Evolutionary conservation across 2,888 invertebrate genomes (phyloP), one percentile per base, ranked within the genome.

Genomic region (Amiota communis): DNA sequence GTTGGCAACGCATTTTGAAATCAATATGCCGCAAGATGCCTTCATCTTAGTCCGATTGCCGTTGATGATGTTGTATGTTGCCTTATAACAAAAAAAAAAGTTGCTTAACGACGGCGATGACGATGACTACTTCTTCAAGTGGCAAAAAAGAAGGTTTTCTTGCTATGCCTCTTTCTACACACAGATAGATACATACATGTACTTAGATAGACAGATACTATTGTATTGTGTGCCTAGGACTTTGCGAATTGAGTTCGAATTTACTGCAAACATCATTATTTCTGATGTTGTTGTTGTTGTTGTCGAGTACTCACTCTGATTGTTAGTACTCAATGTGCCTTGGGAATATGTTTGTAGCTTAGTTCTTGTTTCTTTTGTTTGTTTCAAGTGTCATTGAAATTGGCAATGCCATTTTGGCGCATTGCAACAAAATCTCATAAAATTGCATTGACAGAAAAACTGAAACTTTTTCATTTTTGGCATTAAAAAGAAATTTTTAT

Each of bases 261-360:
- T 84, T 80, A 83, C 85, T 76, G 72, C 78, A 79, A 73, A 76
- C 79, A 81, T 81, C 79, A 81, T 80, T 79, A 73, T 77, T 72
- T 71, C 75, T 71, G 64, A 76, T 69, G 65, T 72, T 71, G 64
- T 74, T 47, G 49, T 76, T 73, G 70, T 74, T 73, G 56, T 15
- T 76, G 74, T n/a, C 15, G 17, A 10, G 63, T 63, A 59, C 20
- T 59, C 17, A 59, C 9, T 57, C 3, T 13, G n/a, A 57, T 59
- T 59, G 59, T 59, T 15, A 59, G 59, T 36, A 36, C 0, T 59
- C 59, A 59, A 59, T 59, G 59, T 59, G 51, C 57, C 20, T 68
- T 73, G 76, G 69, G 36, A 47, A 68, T 57, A 51, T 64, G 76
- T 56, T 12, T 20, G 51, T 68, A 23, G 56, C 65, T 70, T 15